Evolutionary conservation across 1,140 invertebrate species (phyloP), one percentile per base, ranked within the genome.

Genomic region (Zaprionus davidi): DNA sequence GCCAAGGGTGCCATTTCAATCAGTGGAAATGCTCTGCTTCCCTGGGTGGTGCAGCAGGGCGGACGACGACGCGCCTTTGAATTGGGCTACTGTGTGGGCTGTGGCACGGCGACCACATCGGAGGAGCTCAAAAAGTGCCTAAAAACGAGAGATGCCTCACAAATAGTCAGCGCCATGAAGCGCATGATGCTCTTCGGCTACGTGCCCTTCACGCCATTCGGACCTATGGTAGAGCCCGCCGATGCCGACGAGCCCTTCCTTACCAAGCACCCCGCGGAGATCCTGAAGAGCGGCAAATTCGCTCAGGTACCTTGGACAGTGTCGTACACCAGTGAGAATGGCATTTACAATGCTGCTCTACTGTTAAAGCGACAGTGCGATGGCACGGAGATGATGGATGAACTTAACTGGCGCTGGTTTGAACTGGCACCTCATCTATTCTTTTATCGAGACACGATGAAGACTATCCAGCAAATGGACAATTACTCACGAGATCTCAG

Each of bases 131-230:
- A 95, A 9, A 92, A 93, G 7, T 96, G 95, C 90, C 86, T 96
- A 2, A 92, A 94, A 76, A 81, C 92, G 15, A 92, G 93, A 56
- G 92, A 93, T 17, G 93, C 94, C 1, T 15, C 51, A 1, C 60
- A 75, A 3, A 76, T 83, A 53, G 81, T 83, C 2, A 36, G 55
- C 12, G 62, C 56, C 13, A 63, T 80, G 24, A 38, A 31, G 17
- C 31, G 71, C 6, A 81, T 83, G 41, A 58, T 78, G n/a, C 71
- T 86, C n/a, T 94, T 94, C 88, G 76, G 93, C 13, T 94, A 93
- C 65, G 94, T 94, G 82, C 95, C 94, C 26, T 94, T 94, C 65
- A 92, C 93, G 12, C 94, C 94, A 3, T 95, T 95, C 80, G 94
- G 94, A 4, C 94, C 94, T 13, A 93, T 94, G 0, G 78, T 94